phyloP scores from a whole-genome alignment of 2,113 vertebrate genomes.

The Tricholaema leucomelas region DNA sequence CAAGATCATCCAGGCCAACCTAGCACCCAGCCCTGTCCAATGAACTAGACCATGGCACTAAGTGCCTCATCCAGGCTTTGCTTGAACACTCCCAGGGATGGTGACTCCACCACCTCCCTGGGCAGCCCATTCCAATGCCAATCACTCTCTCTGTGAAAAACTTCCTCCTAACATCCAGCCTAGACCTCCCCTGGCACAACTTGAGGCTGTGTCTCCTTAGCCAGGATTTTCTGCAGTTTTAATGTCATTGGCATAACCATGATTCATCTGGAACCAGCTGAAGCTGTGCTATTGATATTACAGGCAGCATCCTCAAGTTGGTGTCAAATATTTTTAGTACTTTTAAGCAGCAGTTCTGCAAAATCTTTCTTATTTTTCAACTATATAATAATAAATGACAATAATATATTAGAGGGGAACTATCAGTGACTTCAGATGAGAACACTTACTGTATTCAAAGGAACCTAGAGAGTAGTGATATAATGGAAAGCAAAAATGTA shows the following conservation, averaged over 20 bases:
- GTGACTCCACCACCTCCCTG: too few species aligned
- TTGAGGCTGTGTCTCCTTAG: too few species aligned
- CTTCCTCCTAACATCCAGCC: too few species aligned
- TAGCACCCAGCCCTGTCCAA: too few species aligned
- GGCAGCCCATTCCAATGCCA: too few species aligned
- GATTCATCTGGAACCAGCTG: not conserved
- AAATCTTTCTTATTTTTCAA: not conserved
- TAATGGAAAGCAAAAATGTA: not conserved
- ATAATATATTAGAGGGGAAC: not conserved
- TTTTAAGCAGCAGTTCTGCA: not conserved
- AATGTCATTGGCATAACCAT: rapidly evolving
- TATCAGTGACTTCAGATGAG: not conserved
- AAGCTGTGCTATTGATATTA: not conserved
- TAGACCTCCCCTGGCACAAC: too few species aligned
- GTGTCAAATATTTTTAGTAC: not conserved
- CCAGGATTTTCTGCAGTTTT: not conserved
- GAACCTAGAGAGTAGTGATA: not conserved
- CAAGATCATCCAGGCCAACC: too few species aligned
- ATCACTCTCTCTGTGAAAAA: too few species aligned
- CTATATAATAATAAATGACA: not conserved
- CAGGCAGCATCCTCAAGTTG: not conserved
- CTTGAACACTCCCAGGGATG: too few species aligned
- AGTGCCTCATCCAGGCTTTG: too few species aligned
- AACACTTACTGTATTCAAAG: not conserved
- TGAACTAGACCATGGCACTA: too few species aligned